Evolutionary conservation across 2,888 invertebrate genomes (phyloP), one percentile per base, ranked within the genome.

Genomic region (Notodonta dromedarius): DNA sequence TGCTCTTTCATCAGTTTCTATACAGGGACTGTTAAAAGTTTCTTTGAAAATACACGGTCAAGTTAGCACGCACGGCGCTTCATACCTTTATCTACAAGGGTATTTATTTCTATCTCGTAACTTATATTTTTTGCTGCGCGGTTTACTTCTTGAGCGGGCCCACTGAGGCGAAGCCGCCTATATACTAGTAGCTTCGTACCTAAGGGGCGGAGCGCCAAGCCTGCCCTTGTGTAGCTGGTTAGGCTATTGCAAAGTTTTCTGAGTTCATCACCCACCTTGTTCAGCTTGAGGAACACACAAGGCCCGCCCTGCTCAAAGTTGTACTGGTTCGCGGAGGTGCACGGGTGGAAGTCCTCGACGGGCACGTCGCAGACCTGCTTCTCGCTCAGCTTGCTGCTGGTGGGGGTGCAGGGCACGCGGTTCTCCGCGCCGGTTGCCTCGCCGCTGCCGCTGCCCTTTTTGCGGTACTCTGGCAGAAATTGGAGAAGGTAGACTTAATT

Each of bases 211-310:
- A n/a, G n/a, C n/a, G n/a, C n/a, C n/a, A n/a, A n/a, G n/a, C n/a
- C n/a, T n/a, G n/a, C n/a, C n/a, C 24, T 24, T 24, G 24, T 2
- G 24, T 24, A 24, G 24, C 24, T 2, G 24, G 24, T 24, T 24
- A 24, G 24, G 24, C 35, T 35, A 4, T 7, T 35, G 35, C 35
- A 35, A 3, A 2, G 24, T 35, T 35, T 35, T 0, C 35, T 5
- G 35, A 35, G 35, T 6, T 35, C 35, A 7, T 5, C 7, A 16
- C 77, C 77, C 89, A 98, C 98, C 96, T 97, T 98, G 90, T 99
- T 99, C 77, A 99, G 94, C 90, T 99, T 99, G 75, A 99, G 95
- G 94, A 99, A 97, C 86, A 99, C 97, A 90, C 99, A 99, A 14
- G 99, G 99, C 62, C 96, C 96, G 63, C 97, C 97, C 74, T 95